Base-by-base conservation (phyloP, 2,888 invertebrate genomes). In the Tenthredo amoena region DNA sequence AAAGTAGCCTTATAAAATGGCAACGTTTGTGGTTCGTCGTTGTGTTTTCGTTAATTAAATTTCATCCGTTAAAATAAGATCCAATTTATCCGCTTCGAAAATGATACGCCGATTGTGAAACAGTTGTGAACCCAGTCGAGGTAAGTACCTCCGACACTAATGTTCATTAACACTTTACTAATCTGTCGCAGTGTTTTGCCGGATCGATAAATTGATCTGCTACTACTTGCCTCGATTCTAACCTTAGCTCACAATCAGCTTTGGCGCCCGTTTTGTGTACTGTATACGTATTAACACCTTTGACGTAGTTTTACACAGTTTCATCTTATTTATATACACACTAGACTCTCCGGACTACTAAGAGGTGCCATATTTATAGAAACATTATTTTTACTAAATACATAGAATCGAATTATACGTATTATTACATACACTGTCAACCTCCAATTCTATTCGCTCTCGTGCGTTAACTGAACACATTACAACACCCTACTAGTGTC, bases 121-220 rank as follows among this genome's bases (percentile, higher is more conserved):
- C 21, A 71, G 18, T 31, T 12, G 68, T 47, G 9, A 47, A 68
- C 26, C n/a, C n/a, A 83, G 2, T 47, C 34, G 68, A 68, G 47
- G 83, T 83, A 47, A 83, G 83, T 50, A 34, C 18, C 3, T 47
- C 40, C 50, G 10, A 31, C 7, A 10, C 26, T 18, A 2, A 4
- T 7, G 1, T 34, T 47, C 3, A 34, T 50, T 43, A 47, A 15
- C 50, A 47, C 68, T 82, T 18, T n/a, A 12, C 47, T 34, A 1
- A 83, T 83, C 50, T 50, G 26, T 43, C 47, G 7, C 68, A 47
- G 47, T 47, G 31, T 37, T 83, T 31, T 62, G 26, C 68, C 83
- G 83, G 83, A 83, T 83, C 83, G 83, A 83, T 83, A 83, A 83
- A 83, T 83, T 37, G 83, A 83, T 83, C 47, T n/a, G 83, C 79